Evolutionary conservation across 2,113 vertebrate species (phyloP).

Genomic region (Apodemus sylvaticus): DNA sequence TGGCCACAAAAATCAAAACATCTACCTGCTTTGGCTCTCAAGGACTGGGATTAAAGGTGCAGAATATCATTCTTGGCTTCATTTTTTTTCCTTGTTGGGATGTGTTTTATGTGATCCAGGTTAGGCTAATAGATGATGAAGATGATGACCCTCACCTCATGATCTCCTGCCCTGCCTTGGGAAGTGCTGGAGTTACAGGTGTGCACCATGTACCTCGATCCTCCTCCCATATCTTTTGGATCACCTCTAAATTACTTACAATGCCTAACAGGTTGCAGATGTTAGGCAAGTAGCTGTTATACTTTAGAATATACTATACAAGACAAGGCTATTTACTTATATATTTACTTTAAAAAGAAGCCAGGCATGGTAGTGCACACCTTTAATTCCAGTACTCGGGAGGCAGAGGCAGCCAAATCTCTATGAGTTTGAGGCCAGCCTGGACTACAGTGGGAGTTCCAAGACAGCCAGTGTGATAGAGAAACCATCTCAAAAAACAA

Average conservation of each 20-base stretch:
- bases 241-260: neutral
- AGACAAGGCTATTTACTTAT: neutral
- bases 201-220: neutral
- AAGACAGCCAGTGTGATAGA: neutral
- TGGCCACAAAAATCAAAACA: neutral
- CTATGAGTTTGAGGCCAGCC: neutral
- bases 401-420: neutral
- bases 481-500: neutral
- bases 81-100: too few relatives aligned
- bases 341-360: neutral
- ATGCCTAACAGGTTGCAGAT: neutral
- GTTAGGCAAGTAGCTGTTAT: neutral
- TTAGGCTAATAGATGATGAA: too few relatives aligned
- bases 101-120: neutral
- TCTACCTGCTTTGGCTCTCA: neutral
- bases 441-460: neutral
- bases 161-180: neutral
- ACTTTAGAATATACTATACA: neutral
- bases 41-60: neutral
- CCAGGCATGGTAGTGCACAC: neutral
- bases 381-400: neutral
- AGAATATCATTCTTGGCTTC: neutral
- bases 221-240: neutral
- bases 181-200: neutral
- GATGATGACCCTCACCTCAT: neutral